These are phyloP conservation scores for Drosophila nigritarsus DNA, from an alignment of 2,888 invertebrate genomes.

Conservation along the genomic window DNA sequence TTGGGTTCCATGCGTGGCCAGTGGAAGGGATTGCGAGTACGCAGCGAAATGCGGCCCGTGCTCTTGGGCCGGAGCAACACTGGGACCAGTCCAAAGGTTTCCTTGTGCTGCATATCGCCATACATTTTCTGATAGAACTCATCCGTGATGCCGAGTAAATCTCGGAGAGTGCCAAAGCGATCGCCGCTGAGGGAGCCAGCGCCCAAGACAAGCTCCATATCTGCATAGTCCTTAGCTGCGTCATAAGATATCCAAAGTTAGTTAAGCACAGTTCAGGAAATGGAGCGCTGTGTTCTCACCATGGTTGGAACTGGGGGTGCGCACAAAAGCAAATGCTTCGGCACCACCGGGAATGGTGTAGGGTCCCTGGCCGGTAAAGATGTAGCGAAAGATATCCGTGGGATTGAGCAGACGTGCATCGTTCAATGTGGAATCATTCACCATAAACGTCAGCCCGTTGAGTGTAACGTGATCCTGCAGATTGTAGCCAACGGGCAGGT, in stretches of 20 bases:
- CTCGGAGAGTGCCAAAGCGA: slow-evolving; percentile 88
- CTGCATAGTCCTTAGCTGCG: slow-evolving; percentile 87
- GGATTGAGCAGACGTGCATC: slow-evolving; percentile 87
- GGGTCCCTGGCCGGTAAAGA: slow-evolving; percentile 88
- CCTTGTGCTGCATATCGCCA: slow-evolving; percentile 78
- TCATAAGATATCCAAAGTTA: not conserved
- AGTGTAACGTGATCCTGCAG: slow-evolving; percentile 93
- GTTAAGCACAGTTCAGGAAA: not conserved
- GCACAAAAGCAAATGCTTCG: slow-evolving; percentile 90
- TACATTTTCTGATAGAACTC: slow-evolving; percentile 85
- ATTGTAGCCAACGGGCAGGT: slow-evolving; percentile 92
- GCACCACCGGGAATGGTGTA: slow-evolving; percentile 92
- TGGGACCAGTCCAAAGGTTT: slow-evolving; percentile 90
- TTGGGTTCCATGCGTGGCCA: slow-evolving; percentile 93
- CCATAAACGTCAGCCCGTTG: slow-evolving; percentile 89
- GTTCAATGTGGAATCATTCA: slow-evolving; percentile 89
- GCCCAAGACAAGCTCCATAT: slow-evolving; percentile 92
- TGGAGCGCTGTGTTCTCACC: slow-evolving; percentile 51
- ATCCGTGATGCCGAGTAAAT: slow-evolving; percentile 87
- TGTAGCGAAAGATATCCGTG: slow-evolving; percentile 87
- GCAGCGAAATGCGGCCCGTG: slow-evolving; percentile 89
- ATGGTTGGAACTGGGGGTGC: slow-evolving; percentile 87
- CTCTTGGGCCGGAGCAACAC: slow-evolving; percentile 91
- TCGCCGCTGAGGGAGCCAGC: slow-evolving; percentile 92
- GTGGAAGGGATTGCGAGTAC: slow-evolving; percentile 89